Conservation (phyloP, 1,140 invertebrate genomes). For the Limonius californicus region DNA sequence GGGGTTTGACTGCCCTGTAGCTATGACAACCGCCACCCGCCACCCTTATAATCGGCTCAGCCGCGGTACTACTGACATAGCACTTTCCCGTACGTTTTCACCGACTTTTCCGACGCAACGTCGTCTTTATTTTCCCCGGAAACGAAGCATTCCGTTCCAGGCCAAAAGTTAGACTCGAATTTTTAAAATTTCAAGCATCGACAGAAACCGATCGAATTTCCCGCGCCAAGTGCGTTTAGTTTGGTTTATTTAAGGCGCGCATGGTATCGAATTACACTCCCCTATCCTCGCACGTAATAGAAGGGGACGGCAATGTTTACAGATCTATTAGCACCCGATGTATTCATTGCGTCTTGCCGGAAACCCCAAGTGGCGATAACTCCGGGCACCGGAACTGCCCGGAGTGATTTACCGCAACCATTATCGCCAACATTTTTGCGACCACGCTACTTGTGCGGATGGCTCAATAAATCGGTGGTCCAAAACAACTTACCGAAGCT, state of each 20-base stretch:
- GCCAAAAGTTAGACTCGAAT: no score
- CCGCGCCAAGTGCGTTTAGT: no score
- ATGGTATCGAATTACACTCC: conserved; percentile 3
- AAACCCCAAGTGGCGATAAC: conserved; percentile 7
- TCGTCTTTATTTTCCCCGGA: neutral
- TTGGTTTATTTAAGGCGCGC: neutral
- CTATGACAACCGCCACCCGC: conserved; percentile 29
- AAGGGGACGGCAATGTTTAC: conserved; percentile 7
- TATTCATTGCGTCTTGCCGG: conserved; percentile 9
- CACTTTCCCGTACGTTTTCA: conserved; percentile 24
- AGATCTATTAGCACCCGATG: conserved; percentile 6
- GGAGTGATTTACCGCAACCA: no score
- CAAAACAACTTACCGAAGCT: no score
- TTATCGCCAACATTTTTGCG: no score
- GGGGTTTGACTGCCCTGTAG: conserved; percentile 12
- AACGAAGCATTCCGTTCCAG: no score
- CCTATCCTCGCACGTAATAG: neutral
- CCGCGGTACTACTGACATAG: conserved; percentile 17
- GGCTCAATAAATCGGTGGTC: no score
- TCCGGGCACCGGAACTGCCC: neutral
- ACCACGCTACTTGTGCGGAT: no score
- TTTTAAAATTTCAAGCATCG: no score
- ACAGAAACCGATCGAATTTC: no score
- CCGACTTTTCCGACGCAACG: neutral
- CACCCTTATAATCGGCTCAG: conserved; percentile 32